phyloP scores from a whole-genome alignment of 2,888 invertebrate genomes.

The Willowsia nigromaculata region DNA sequence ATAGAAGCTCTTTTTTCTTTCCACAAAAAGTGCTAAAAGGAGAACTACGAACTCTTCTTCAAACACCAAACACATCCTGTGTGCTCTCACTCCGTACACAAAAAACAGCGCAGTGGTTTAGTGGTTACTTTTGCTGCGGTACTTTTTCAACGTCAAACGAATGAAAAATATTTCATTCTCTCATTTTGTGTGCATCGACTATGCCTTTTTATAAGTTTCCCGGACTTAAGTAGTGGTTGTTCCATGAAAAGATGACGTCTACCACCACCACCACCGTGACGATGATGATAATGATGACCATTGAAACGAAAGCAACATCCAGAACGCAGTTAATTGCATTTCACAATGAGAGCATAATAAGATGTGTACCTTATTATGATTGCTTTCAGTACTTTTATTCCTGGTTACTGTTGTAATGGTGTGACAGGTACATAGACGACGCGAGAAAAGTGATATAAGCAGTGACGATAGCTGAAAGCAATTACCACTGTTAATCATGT shows the following conservation, averaged over 20 bases:
- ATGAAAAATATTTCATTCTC: conserved; percentile 32
- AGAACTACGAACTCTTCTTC: neutral
- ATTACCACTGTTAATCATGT: conserved; percentile 22
- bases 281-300: neutral
- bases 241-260: neutral
- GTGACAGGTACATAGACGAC: neutral
- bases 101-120: neutral
- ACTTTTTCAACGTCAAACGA: conserved; percentile 28
- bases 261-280: neutral
- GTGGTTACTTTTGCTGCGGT: conserved; percentile 14
- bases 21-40: neutral
- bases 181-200: neutral
- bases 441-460: neutral
- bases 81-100: neutral
- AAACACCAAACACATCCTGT: neutral
- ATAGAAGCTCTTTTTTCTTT: neutral
- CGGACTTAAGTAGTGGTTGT: neutral
- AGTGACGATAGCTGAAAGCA: neutral
- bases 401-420: neutral
- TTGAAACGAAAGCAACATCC: neutral
- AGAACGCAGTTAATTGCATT: neutral
- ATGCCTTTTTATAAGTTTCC: neutral
- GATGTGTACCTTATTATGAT: neutral
- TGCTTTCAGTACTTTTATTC: neutral
- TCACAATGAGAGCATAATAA: neutral